Evolutionary conservation across 2,888 invertebrate species (phyloP).

Genomic region (Caenorhabditis imperialis): DNA sequence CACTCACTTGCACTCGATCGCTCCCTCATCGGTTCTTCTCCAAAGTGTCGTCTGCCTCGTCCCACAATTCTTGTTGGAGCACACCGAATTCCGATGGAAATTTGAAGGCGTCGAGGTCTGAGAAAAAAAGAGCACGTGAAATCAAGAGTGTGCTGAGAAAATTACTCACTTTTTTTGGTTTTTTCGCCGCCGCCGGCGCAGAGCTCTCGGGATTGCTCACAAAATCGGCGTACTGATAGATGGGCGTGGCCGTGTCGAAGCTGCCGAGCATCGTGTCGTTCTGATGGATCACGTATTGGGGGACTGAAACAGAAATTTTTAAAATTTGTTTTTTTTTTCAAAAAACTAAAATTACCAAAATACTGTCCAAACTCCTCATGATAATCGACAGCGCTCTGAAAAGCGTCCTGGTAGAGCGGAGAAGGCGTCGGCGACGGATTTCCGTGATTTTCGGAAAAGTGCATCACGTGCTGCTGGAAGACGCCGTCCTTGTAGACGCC

Average conservation of each 20-base stretch:
- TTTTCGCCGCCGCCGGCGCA: background rate
- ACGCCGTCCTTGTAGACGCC: constrained; percentile 27
- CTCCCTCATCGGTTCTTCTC: constrained; percentile 36
- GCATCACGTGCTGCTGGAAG: constrained; percentile 24
- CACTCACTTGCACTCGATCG: constrained; percentile 51
- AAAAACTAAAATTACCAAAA: constrained; percentile 17
- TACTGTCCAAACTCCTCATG: constrained; percentile 42
- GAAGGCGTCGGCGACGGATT: constrained; percentile 21
- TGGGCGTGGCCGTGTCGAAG: constrained; percentile 14
- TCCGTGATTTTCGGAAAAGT: constrained; percentile 22
- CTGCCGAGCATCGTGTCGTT: constrained; percentile 24
- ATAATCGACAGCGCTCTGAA: too few relatives aligned
- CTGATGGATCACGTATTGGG: background rate
- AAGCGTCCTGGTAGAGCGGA: too few relatives aligned
- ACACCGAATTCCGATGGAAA: constrained; percentile 31
- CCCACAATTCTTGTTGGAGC: constrained; percentile 40
- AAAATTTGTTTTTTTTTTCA: background rate
- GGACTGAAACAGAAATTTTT: background rate
- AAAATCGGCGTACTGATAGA: background rate
- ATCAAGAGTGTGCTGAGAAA: too few relatives aligned
- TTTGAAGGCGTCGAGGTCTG: constrained; percentile 24
- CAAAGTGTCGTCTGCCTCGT: constrained; percentile 46
- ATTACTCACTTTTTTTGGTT: constrained; percentile 1
- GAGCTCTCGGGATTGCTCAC: too few relatives aligned
- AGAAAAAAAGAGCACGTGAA: background rate